Evolutionary conservation across 2,888 invertebrate species (phyloP), one percentile per base, ranked within the genome.

Genomic region (Lasioglossum malachurum): DNA sequence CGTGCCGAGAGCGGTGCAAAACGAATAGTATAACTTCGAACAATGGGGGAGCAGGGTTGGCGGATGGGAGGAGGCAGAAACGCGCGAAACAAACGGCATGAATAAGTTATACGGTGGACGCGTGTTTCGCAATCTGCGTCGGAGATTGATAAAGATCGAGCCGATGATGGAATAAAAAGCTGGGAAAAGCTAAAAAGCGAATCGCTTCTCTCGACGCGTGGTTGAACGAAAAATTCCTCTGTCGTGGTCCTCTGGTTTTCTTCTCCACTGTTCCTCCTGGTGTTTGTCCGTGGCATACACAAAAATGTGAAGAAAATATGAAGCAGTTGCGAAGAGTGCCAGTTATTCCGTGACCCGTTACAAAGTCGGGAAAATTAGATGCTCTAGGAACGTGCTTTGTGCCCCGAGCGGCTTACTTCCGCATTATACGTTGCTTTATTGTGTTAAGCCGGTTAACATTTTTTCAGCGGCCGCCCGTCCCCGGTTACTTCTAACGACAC

Each of bases 281-380:
- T 16, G 27, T 60, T 27, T 60, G 60, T 60, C 60, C 53, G 53
- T 35, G 7, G 4, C 23, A 19, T 12, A 27, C n/a, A 73, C 49
- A 16, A 31, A n/a, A 23, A 31, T 4, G 27, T 4, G 41, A 49
- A 78, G 78, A 69, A 69, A 69, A 38, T 38, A 69, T 71, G 49
- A 84, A 84, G 78, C 71, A 84, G 31, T 64, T 72, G 72, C 64
- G 41, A 75, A 44, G 53, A 77, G 64, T 44, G 57, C 84, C 35
- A 74, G 75, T 78, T 78, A 84, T 72, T 38, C 75, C n/a, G 64
- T 84, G 78, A 84, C 78, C 78, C 60, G 84, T 78, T 84, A 64
- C 84, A 77, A 44, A 84, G 75, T 84, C 69, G 49, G 49, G 75
- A 75, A 84, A 78, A 84, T 84, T 84, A 84, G 78, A 84, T 72